Evolutionary conservation across 2,888 invertebrate genomes (phyloP), one percentile per base, ranked within the genome.

Genomic region (Anaspis maculata): DNA sequence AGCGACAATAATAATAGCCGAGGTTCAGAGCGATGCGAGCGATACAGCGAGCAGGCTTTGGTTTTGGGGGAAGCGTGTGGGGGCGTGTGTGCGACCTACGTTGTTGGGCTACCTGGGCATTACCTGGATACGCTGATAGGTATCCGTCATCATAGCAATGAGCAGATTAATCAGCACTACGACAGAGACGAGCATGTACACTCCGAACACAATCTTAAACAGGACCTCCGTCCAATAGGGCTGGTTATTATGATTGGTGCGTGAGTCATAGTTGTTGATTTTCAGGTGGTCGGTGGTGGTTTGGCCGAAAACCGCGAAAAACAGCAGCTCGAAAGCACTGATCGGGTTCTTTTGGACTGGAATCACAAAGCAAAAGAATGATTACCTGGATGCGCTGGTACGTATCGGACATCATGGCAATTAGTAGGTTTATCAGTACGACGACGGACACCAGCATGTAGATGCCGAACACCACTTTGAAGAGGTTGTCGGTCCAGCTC

Each of bases 81-180:
- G n/a, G n/a, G n/a, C n/a, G n/a, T n/a, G n/a, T n/a, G n/a, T n/a
- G n/a, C n/a, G n/a, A n/a, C n/a, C n/a, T n/a, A n/a, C n/a, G n/a
- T n/a, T n/a, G n/a, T n/a, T 21, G 35, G 35, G 38, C 46, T 44
- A 48, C 41, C 44, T 47, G 40, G 34, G 40, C 39, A 69, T 76
- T 79, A 84, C 92, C 79, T 97, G 94, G 64, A 97, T 97, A 64
- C 94, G 77, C 68, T 98, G 97, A 69, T 98, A 98, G 41, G 98
- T 98, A 76, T 98, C 97, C 63, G 96, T 95, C 96, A 98, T 97
- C 97, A 98, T 98, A 75, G 98, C 98, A 76, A 98, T 98, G 66
- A 98, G 85, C 51, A 98, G 79, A 73, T 98, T 98, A 72, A 98
- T 97, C 56, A 98, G 80, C 56, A 98, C 98, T 64, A 98, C 91